Evolutionary conservation across 1,140 invertebrate species (phyloP), one percentile per base, ranked within the genome.

Genomic region (Zelostemma sp.): DNA sequence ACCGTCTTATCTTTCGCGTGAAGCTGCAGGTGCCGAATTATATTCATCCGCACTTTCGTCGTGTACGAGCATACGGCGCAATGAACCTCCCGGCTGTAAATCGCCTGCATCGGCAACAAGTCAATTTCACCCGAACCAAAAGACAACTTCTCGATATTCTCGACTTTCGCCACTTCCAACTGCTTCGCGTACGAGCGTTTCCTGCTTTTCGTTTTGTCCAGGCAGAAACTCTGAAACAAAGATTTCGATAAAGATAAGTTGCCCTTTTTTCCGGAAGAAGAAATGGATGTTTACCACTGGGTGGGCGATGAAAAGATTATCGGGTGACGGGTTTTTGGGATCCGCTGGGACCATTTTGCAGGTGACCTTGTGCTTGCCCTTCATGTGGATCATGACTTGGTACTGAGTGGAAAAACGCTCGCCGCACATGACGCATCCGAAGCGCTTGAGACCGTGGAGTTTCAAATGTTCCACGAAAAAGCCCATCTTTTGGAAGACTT

Each of bases 21-120:
- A 46, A 91, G 75, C 57, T 88, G 88, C 46, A 94, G 77, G 76
- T 95, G 93, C 2, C 92, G 81, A 0, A 91, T 82, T 72, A 95
- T 89, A 73, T 95, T 95, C 0, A 89, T 86, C 0, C 91, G 86
- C 1, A 95, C 92, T 85, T 93, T 93, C 0, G 91, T 92, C 0
- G 80, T 86, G 72, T 90, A 94, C 9, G 88, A 79, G 74, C 92
- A 94, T 1, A 90, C 63, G 0, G 88, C 87, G 76, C 92, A 94
- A 38, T 87, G 86, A 0, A 92, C 85, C 3, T 86, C 85, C 17
- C 88, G 85, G 56, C 87, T 87, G 46, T 91, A 89, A 54, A 94
- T 92, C 1, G 89, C 87, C 31, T 88, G 87, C 4, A 88, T 84
- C 0, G 93, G 92, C 15, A 94, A 76, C 1, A 79, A 76, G 16